phyloP scores from a whole-genome alignment of 2,113 vertebrate genomes.

The Deroptyus accipitrinus region DNA sequence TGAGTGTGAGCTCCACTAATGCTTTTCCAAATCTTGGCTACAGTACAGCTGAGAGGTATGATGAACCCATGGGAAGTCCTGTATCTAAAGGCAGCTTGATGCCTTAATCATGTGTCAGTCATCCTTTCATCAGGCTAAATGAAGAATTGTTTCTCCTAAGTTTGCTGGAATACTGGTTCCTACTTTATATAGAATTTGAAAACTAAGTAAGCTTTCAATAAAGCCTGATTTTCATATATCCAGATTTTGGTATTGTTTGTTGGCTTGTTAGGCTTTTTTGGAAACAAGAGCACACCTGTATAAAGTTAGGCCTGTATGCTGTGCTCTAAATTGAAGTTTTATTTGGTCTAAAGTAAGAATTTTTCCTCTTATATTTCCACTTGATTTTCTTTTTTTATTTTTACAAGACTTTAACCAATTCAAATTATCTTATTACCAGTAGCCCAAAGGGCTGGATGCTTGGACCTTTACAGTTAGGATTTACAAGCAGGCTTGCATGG shows the following conservation, averaged over 20 bases:
- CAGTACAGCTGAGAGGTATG: background rate
- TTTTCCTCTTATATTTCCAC: background rate
- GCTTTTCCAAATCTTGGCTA: background rate
- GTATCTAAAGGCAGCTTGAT: background rate
- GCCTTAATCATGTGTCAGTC: background rate
- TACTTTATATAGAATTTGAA: background rate
- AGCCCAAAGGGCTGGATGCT: background rate
- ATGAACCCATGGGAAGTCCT: background rate
- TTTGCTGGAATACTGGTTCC: background rate
- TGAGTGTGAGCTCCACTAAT: background rate
- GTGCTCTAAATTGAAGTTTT: background rate
- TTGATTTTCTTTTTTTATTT: background rate
- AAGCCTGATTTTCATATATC: background rate
- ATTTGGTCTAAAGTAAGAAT: background rate
- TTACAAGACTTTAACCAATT: background rate
- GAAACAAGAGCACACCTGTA: background rate
- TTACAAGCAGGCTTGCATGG: background rate
- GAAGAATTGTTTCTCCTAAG: background rate
- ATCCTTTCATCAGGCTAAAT: background rate
- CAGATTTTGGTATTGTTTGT: fast-evolving
- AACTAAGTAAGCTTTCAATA: background rate
- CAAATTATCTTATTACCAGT: background rate
- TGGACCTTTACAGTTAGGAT: background rate
- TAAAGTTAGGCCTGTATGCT: background rate
- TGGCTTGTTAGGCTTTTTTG: background rate